These are phyloP conservation scores for Pelmatolapia mariae DNA, from an alignment of 2,113 vertebrate species.

Conservation along the genomic window DNA sequence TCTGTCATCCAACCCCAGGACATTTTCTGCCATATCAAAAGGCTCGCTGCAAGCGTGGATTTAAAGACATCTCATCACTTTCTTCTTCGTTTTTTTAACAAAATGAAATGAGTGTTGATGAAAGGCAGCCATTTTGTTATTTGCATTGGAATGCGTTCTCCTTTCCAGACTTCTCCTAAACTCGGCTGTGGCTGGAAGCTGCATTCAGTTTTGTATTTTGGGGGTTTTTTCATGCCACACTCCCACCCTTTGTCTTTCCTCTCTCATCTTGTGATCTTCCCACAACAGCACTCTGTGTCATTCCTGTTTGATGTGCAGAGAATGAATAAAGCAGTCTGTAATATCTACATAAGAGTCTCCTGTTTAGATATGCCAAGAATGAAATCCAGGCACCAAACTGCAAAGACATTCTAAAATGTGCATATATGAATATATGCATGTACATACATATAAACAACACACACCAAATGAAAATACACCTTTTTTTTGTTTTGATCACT, in stretches of 20 bases:
- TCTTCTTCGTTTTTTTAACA: neutral
- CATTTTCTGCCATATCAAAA: conserved; percentile 34
- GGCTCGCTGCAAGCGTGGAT: conserved; percentile 19
- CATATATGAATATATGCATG: neutral
- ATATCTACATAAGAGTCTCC: neutral
- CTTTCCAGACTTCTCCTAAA: conserved; percentile 20
- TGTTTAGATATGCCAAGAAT: neutral
- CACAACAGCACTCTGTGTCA: neutral
- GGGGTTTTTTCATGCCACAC: accelerated
- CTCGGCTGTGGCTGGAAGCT: conserved; percentile 1
- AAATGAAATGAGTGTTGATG: conserved; percentile 33
- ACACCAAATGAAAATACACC: neutral
- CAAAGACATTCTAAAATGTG: neutral
- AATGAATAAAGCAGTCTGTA: conserved; percentile 6
- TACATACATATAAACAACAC: neutral
- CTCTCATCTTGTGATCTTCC: conserved; percentile 2
- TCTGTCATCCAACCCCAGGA: conserved; percentile 29
- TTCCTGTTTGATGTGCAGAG: conserved; percentile 15
- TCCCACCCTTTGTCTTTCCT: conserved; percentile 11
- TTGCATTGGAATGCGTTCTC: conserved; percentile 21
- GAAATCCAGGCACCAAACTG: neutral
- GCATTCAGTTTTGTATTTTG: neutral
- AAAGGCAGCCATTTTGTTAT: conserved; percentile 40
- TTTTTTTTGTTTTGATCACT: neutral
- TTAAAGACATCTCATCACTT: conserved; percentile 37